Percentiles rank a stretch among this genome's conserved stretches.
Evolutionary conservation across 2,113 vertebrate species (phyloP).

Genomic region (Cinclus cinclus): DNA sequence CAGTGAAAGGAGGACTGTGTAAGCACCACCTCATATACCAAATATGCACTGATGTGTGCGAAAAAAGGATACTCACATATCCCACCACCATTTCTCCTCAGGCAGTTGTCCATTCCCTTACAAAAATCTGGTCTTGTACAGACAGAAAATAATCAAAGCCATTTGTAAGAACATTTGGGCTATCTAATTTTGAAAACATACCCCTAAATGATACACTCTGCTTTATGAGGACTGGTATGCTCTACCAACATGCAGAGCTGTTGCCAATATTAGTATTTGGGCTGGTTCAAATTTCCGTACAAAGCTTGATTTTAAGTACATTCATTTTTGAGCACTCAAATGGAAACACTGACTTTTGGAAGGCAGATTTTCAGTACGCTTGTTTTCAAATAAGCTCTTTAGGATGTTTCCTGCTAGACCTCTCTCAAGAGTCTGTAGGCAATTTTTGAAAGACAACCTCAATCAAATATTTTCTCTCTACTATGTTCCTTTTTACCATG

Average conservation of each 20-base stretch:
- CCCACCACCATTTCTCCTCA: constrained; percentile 32
- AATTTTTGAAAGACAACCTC: background rate
- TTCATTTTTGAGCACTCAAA: background rate
- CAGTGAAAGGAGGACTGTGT: constrained; percentile 39
- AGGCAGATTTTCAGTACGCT: background rate
- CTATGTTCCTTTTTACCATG: background rate
- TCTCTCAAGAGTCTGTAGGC: background rate
- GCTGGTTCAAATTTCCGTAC: background rate
- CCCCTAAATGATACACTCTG: background rate
- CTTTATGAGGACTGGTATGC: background rate
- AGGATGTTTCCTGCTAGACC: background rate
- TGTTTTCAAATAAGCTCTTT: background rate
- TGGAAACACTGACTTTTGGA: constrained; percentile 22
- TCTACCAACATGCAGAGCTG: background rate
- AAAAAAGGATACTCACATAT: constrained; percentile 43
- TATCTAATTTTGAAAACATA: constrained; percentile 38
- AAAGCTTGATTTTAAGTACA: background rate
- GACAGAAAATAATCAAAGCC: constrained; percentile 47
- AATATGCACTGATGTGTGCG: constrained; percentile 53
- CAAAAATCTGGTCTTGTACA: background rate
- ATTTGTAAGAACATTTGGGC: constrained; percentile 11
- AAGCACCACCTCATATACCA: constrained; percentile 60
- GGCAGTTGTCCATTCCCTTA: constrained; percentile 38
- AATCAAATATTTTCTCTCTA: background rate
- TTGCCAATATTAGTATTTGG: background rate